phyloP scores from a whole-genome alignment of 2,888 invertebrate genomes.

The Luperina nickerlii region DNA sequence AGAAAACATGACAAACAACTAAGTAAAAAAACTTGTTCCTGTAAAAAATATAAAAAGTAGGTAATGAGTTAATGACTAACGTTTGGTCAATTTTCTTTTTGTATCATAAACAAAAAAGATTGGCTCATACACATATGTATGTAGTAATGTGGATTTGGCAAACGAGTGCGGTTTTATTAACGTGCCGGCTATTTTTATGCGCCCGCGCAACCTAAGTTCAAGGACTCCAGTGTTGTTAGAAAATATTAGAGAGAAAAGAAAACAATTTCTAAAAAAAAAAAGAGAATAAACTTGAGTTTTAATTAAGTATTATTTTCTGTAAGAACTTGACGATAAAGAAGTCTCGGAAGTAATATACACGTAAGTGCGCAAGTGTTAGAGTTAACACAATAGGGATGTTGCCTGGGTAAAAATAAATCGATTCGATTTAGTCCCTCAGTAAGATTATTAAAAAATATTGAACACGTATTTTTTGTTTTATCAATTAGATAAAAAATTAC shows the following conservation, averaged over 20 bases:
- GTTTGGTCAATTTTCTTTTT: conserved; percentile 36
- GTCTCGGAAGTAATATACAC: background rate
- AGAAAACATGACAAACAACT: background rate
- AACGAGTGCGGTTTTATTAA: conserved; percentile 67
- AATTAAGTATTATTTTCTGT: background rate
- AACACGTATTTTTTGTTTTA: no score
- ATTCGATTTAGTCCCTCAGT: no score
- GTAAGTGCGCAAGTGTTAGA: background rate
- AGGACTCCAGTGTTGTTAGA: conserved; percentile 66
- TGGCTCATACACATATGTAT: conserved; percentile 42
- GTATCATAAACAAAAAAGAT: conserved; percentile 49
- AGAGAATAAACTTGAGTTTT: background rate
- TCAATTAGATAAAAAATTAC: no score
- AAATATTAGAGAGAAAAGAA: background rate
- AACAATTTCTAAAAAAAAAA: background rate
- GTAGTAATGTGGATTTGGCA: conserved; percentile 69
- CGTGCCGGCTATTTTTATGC: conserved; percentile 66
- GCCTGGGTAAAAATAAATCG: no score
- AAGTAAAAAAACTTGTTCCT: background rate
- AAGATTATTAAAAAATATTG: no score
- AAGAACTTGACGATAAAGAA: background rate
- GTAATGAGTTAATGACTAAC: conserved; percentile 22
- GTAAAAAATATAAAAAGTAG: conserved; percentile 10
- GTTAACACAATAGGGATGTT: background rate
- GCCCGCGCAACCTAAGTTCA: conserved; percentile 76